Base-by-base conservation (phyloP, 2,888 invertebrate genomes). In the Polydrusus tereticollis region DNA sequence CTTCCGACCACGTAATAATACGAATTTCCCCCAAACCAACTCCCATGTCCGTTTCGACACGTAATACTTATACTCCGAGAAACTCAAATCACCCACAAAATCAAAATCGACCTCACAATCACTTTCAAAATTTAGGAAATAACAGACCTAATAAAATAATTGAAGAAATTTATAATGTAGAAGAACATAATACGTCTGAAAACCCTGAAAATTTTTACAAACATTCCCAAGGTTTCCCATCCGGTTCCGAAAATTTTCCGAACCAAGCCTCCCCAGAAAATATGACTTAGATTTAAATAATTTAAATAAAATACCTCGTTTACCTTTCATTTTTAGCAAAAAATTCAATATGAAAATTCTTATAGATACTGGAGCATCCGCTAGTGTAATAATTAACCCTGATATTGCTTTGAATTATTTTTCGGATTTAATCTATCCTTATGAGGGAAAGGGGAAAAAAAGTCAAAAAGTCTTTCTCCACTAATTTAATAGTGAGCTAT, bases 321-420 rank as follows among this genome's bases (percentile, higher is more conserved):
- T 52, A 29, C 59, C 18, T 18, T 36, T 41, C n/a, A 59, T 59
- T 38, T 59, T 21, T 59, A 59, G 59, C 18, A 59, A 59, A 21
- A 12, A 23, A 4, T 59, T 16, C 6, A 59, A 59, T 5, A 38
- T 59, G n/a, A 59, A 59, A 20, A 36, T 59, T 38, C 59, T 59
- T 36, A 59, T 59, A 21, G 59, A 59, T 59, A 59, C 59, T 12
- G 59, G 52, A n/a, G 52, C 52, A 29, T 52, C 52, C n/a, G 52
- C 21, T n/a, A 59, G 59, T 18, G 23, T 59, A 36, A n/a, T n/a
- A n/a, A 38, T 59, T n/a, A 59, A 59, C n/a, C 59, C 38, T 7
- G 59, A 59, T 16, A 36, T 59, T 12, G 59, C 59, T 7, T 59
- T 59, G 18, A 38, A 38, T 21, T 21, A 21, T 7, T 41, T 59